Percentiles rank a stretch among this genome's conserved stretches.
These are phyloP conservation scores for Mustela erminea DNA, from an alignment of 2,797 vertebrate species.

Conservation along the genomic window DNA sequence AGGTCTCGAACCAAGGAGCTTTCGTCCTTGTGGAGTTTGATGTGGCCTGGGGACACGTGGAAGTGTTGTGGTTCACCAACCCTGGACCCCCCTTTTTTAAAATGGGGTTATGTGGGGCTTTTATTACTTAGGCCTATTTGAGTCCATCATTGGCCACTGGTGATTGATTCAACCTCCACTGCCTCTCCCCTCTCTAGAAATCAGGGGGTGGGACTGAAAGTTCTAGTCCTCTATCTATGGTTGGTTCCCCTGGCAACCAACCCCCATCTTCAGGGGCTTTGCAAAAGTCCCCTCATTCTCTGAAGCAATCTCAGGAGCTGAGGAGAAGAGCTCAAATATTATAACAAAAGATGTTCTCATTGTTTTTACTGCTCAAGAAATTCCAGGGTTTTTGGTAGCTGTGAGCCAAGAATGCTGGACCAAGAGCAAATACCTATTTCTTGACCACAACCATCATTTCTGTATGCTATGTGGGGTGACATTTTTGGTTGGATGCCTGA, in stretches of 20 bases:
- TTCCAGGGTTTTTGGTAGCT: not conserved
- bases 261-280: not conserved
- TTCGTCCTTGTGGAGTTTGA: not conserved
- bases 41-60: not conserved
- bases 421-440: not conserved
- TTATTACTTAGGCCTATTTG: not conserved
- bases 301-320: not conserved
- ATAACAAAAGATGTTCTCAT: not conserved
- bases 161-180: not conserved
- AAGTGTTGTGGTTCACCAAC: not conserved
- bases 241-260: not conserved
- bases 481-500: not conserved
- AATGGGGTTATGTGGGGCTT: not conserved
- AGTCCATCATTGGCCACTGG: not conserved
- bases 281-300: not conserved
- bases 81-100: not conserved
- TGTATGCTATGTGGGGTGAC: not conserved
- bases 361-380: not conserved
- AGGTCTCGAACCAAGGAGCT: not conserved
- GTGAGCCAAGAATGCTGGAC: not conserved
- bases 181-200: not conserved
- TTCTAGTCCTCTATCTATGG: not conserved
- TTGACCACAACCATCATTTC: not conserved
- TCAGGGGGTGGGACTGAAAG: not conserved
- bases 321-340: not conserved